phyloP scores from a whole-genome alignment of 2,888 invertebrate species.

The Stegana nigrithorax region DNA sequence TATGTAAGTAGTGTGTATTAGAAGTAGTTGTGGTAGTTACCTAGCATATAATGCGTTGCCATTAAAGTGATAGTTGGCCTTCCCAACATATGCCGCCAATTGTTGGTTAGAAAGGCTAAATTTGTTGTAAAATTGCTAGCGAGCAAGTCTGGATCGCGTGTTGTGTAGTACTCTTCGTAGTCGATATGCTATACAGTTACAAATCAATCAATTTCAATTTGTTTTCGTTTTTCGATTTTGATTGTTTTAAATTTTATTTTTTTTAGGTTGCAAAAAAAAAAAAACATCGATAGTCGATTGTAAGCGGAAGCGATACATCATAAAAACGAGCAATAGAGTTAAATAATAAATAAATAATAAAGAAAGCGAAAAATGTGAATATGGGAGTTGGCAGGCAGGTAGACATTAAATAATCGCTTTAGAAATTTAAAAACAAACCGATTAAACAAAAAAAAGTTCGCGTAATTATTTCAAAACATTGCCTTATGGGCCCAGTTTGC shows the following conservation, averaged over 20 bases:
- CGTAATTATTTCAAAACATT: too few species aligned
- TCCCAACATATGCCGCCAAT: conserved; percentile 97
- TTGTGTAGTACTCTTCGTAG: conserved; percentile 95
- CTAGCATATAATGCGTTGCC: conserved; percentile 85
- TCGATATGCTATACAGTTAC: conserved; percentile 78
- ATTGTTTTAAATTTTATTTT: conserved; percentile 2
- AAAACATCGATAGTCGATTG: too few species aligned
- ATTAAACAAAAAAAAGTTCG: too few species aligned
- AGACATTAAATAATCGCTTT: too few species aligned
- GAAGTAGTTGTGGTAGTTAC: conserved; percentile 71
- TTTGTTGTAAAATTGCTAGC: conserved; percentile 94
- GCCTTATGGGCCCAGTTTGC: too few species aligned
- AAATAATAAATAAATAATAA: too few species aligned
- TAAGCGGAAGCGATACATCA: too few species aligned
- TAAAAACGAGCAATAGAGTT: too few species aligned
- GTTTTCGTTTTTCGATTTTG: conserved; percentile 6
- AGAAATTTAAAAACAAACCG: neutral
- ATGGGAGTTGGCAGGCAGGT: too few species aligned
- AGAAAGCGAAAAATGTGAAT: too few species aligned
- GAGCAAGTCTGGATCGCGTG: conserved; percentile 94
- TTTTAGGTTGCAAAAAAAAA: neutral
- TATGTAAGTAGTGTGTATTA: conserved; percentile 15
- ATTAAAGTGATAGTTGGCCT: conserved; percentile 93
- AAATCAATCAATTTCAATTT: conserved; percentile 17
- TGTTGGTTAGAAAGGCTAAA: conserved; percentile 94